These are phyloP conservation scores for Seriola aureovittata DNA, from an alignment of 2,113 vertebrate genomes.

Conservation along the genomic window DNA sequence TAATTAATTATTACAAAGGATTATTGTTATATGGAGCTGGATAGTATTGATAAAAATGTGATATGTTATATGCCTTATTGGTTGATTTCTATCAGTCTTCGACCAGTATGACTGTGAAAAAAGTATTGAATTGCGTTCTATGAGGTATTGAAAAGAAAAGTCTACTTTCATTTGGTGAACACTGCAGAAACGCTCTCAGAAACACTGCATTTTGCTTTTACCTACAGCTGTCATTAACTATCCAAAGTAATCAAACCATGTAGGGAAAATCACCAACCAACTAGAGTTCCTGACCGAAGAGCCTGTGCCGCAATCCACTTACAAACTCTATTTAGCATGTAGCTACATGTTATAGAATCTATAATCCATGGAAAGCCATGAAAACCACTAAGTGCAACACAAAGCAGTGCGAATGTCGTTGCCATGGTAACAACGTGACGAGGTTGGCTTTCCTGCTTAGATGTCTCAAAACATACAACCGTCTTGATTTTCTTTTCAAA, in stretches of 20 bases:
- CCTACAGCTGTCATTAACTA: neutral
- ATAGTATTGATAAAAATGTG: no score
- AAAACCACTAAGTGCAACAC: conserved; percentile 38
- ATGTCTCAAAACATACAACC: conserved; percentile 22
- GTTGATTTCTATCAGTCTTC: no score
- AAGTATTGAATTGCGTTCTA: no score
- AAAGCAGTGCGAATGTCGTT: conserved; percentile 33
- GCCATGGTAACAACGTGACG: conserved; percentile 52
- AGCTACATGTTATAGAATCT: conserved; percentile 1
- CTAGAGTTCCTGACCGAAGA: neutral
- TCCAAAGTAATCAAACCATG: neutral
- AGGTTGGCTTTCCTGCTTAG: conserved; percentile 15
- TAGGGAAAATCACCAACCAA: neutral
- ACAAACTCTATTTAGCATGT: conserved; percentile 5
- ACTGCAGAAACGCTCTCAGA: neutral
- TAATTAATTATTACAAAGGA: no score
- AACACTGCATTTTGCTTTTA: neutral
- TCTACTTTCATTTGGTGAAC: neutral
- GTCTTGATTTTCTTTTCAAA: conserved; percentile 7
- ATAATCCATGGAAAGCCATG: neutral
- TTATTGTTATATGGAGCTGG: no score
- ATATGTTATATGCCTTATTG: no score
- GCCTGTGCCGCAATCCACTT: neutral
- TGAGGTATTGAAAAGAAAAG: neutral
- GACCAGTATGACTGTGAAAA: no score